These are phyloP conservation scores for Sitodiplosis mosellana DNA, from an alignment of 1,140 invertebrate genomes.

Conservation along the genomic window DNA sequence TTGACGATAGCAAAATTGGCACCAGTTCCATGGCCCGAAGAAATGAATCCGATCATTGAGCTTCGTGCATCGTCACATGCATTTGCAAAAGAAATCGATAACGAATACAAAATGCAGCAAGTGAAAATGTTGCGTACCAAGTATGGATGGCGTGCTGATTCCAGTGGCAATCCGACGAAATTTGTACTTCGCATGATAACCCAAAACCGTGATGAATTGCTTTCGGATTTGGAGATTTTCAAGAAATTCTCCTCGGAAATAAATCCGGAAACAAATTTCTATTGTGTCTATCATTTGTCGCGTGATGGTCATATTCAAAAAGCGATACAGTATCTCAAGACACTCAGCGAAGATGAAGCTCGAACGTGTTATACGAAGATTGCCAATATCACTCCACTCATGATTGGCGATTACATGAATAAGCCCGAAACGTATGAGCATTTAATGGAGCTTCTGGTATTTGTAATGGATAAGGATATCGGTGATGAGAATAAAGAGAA, in stretches of 20 bases:
- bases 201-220: constrained; percentile 19
- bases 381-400: too few species aligned
- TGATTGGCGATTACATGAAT: too few species aligned
- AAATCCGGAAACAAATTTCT: constrained; percentile 13
- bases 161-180: constrained; percentile 15
- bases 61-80: constrained; percentile 20
- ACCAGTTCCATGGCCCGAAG: constrained; percentile 19
- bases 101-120: constrained; percentile 19
- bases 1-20: constrained; percentile 13
- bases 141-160: constrained; percentile 20
- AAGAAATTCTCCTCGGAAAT: constrained; percentile 17
- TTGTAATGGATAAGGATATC: too few species aligned
- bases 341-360: constrained; percentile 7
- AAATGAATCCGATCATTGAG: constrained; percentile 13
- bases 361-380: too few species aligned
- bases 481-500: too few species aligned
- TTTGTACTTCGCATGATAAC: constrained; percentile 20
- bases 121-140: constrained; percentile 24
- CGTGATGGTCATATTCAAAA: constrained; percentile 15
- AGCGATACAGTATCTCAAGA: constrained; percentile 17
- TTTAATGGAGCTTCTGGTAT: too few species aligned
- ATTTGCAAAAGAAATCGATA: constrained; percentile 17
- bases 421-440: too few species aligned
- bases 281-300: constrained; percentile 19
- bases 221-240: constrained; percentile 16